Evolutionary conservation across 2,888 invertebrate species (phyloP), one percentile per base, ranked within the genome.

Genomic region (Plebejus melissa): DNA sequence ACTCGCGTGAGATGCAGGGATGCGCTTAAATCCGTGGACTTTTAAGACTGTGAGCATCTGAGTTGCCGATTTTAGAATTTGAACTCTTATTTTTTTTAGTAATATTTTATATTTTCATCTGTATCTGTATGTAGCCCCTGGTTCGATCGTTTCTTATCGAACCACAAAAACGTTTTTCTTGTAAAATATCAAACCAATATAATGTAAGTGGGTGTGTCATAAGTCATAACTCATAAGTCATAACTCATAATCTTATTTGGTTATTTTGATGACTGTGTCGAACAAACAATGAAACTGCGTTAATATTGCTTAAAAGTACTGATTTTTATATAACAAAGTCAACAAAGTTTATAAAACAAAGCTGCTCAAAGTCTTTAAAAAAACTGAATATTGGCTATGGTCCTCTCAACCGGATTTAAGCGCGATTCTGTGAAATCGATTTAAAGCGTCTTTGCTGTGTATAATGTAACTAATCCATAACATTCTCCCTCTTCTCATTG

Each of bases 391-490:
- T 16, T 46, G 38, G n/a, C 41, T 16, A 50, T 79, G 74, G 78
- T 80, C 79, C 79, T 76, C 76, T 78, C 78, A 72, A 79, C 78
- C 77, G 78, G 80, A 79, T 80, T 50, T 71, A 77, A 78, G 82
- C 86, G 84, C 85, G 85, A 87, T 87, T 86, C 84, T 85, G 84
- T 85, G 88, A 85, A 83, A 81, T 82, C 76, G 78, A 79, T 84
- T 78, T 82, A 79, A 74, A 78, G 74, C 65, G 70, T 80, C 83
- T 80, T 80, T 87, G 83, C 83, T 84, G 87, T 86, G 84, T 89
- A 86, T 87, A 87, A 87, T 90, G 88, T 90, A 88, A 93, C 93
- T 93, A 93, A 93, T 93, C 91, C 93, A 93, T 93, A 93, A 93
- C 92, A 93, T 93, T 93, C 93, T 93, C 93, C 92, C 90, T 90